A percentile compares a stretch with the other conserved stretches of the same genome.
Conservation (phyloP, 1,140 invertebrate species). For the Drosophila ohnishii region DNA sequence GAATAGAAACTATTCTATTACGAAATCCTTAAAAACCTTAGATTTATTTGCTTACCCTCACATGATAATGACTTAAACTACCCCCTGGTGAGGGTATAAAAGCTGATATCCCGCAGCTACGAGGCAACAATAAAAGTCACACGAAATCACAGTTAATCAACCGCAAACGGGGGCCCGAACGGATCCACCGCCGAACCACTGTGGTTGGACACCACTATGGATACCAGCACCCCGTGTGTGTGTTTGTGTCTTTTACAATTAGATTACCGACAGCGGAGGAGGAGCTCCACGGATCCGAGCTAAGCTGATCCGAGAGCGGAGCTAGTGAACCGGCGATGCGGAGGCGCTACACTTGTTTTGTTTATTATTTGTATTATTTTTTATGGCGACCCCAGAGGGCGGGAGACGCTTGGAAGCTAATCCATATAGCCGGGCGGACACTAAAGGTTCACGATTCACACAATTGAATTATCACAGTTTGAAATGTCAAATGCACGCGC, state of each 20-base stretch:
- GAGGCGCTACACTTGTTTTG: conserved; percentile 67
- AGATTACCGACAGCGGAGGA: conserved; percentile 66
- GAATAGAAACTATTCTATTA: neutral
- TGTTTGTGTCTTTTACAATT: conserved; percentile 66
- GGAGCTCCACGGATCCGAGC: conserved; percentile 28
- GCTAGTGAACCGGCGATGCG: conserved; percentile 34
- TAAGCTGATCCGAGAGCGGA: conserved; percentile 21
- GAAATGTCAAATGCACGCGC: conserved; percentile 79
- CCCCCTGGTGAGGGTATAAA: conserved; percentile 16
- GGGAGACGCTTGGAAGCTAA: conserved; percentile 6
- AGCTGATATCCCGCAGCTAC: conserved; percentile 32
- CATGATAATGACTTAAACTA: neutral
- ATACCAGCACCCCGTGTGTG: conserved; percentile 23
- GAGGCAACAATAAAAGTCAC: conserved; percentile 69
- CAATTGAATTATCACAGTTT: conserved; percentile 81
- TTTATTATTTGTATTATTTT: conserved; percentile 37
- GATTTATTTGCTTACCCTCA: neutral
- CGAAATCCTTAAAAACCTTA: neutral
- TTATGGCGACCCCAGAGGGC: conserved; percentile 6
- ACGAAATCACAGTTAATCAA: conserved; percentile 75
- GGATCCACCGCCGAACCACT: conserved; percentile 28
- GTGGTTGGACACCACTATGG: conserved; percentile 14
- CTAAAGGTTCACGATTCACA: conserved; percentile 67
- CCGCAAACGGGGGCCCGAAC: conserved; percentile 59
- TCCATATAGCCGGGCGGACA: conserved; percentile 36